Base-by-base conservation (phyloP, 37 sponge, comb jelly and placozoan genomes). In the Aplysina aerophoba region DNA sequence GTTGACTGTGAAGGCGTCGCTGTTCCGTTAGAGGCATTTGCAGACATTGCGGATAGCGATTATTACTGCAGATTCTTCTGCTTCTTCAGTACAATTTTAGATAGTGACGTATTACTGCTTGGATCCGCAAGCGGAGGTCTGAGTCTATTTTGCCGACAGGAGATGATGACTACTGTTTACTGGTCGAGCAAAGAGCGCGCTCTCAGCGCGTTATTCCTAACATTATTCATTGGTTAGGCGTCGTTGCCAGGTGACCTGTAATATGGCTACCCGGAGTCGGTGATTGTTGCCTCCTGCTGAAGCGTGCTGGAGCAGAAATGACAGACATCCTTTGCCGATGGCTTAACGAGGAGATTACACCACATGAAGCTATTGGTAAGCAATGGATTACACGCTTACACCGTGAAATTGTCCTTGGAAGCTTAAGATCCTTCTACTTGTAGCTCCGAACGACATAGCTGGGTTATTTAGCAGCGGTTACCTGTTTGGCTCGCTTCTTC, bases 301-400 rank as follows among this genome's bases (percentile, higher is more conserved):
- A 44, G 6, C 8, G 50, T 11, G 3, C 8, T 44, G 8, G 19
- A 28, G 4, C 1, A 4, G 72, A 44, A 38, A 97, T 97, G 98
- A 93, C 98, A 15, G 98, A 93, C 11, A 95, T 97, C 31, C 89
- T 97, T 73, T 97, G 98, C 73, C 85, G 85, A 19, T 97, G 98
- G 98, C 74, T 97, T 15, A 97, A 95, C 80, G 88, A 97, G 16
- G 94, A 97, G 21, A 79, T 95, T 1, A n/a, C 65, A 25, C 30
- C 87, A 12, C 88, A 81, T 3, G 68, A 85, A 11, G 66, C 60
- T 50, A 90, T 95, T 15, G 67, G 96, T 95, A 74, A 95, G 93
- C 85, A 12, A 35, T 28, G 17, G 33, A 50, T 14, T 77, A 1
- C 56, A 56, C 25, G n/a, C 17, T 65, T 15, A 33, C 35, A 36